phyloP scores from a whole-genome alignment of 2,797 vertebrate species.

The Gadopsis marmoratus region DNA sequence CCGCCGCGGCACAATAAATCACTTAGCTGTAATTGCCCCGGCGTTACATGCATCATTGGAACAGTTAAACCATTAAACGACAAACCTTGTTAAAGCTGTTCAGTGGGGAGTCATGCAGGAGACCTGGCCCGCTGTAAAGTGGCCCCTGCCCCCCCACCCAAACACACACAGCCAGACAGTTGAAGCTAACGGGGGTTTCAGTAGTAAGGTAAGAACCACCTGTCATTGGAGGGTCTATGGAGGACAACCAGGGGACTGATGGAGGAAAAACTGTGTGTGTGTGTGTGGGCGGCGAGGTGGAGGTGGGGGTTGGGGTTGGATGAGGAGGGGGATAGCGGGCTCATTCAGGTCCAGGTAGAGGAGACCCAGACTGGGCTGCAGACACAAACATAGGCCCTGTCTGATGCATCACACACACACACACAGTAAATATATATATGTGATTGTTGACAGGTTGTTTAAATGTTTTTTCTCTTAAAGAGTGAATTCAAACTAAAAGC shows the following conservation, averaged over 20 bases:
- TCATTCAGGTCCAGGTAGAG: conserved; percentile 32
- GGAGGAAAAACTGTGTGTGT: not conserved
- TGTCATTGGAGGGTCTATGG: conserved; percentile 36
- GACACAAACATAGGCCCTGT: conserved; percentile 50
- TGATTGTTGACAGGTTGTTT: too few species aligned
- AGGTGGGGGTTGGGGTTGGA: not conserved
- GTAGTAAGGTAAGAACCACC: conserved; percentile 50
- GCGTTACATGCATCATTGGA: conserved; percentile 83
- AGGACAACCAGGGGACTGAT: conserved; percentile 24
- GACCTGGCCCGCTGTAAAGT: conserved; percentile 17
- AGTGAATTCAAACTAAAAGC: too few species aligned
- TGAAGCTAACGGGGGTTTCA: conserved; percentile 4
- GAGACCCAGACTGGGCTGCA: conserved; percentile 32
- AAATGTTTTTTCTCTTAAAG: too few species aligned
- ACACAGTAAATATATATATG: not conserved
- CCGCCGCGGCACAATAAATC: conserved; percentile 80
- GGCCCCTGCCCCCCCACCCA: conserved; percentile 31
- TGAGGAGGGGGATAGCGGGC: conserved; percentile 7
- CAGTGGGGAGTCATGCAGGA: conserved; percentile 53
- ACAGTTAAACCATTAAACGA: conserved; percentile 85
- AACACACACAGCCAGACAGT: not conserved
- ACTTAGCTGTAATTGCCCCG: conserved; percentile 80
- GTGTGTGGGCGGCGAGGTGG: not conserved
- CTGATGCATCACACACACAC: conserved; percentile 3
- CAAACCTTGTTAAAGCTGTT: conserved; percentile 79